phyloP scores from a whole-genome alignment of 2,797 vertebrate genomes.

The Enteromius paludinosus region DNA sequence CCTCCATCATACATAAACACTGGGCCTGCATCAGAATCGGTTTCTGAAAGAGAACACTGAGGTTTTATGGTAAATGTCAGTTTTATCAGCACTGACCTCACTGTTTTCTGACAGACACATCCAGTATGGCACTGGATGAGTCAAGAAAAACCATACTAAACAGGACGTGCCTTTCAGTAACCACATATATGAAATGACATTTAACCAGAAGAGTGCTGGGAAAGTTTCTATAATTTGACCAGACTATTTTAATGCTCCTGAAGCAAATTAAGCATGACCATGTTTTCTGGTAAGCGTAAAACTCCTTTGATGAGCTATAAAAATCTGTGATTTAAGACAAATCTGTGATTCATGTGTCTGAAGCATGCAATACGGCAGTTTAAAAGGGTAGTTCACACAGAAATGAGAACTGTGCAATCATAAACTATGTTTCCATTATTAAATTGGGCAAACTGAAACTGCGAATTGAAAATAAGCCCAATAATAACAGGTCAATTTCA shows the following conservation, averaged over 20 bases:
- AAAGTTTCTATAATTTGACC: constrained; percentile 35
- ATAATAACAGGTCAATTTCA: not conserved
- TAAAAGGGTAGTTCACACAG: not conserved
- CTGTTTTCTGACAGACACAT: constrained; percentile 40
- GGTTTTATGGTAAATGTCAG: constrained; percentile 41
- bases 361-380: not conserved
- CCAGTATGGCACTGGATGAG: constrained; percentile 38
- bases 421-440: not conserved
- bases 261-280: constrained; percentile 19
- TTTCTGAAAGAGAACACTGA: constrained; percentile 35
- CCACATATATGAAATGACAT: constrained; percentile 16
- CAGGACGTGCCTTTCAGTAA: constrained; percentile 29
- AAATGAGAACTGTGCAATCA: not conserved
- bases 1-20: constrained; percentile 27
- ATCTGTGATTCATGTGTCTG: constrained; percentile 2
- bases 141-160: constrained; percentile 20
- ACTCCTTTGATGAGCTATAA: constrained; percentile 26
- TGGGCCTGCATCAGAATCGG: constrained; percentile 21
- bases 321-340: not conserved
- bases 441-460: not conserved
- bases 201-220: constrained; percentile 32
- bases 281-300: constrained; percentile 1
- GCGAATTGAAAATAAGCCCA: not conserved
- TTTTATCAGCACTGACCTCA: constrained; percentile 46
- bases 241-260: constrained; percentile 23